A percentile compares a stretch with the other conserved stretches of the same genome.
These are phyloP conservation scores for Eulemur albifrons DNA, from an alignment of 2,797 vertebrate genomes.

Conservation along the genomic window DNA sequence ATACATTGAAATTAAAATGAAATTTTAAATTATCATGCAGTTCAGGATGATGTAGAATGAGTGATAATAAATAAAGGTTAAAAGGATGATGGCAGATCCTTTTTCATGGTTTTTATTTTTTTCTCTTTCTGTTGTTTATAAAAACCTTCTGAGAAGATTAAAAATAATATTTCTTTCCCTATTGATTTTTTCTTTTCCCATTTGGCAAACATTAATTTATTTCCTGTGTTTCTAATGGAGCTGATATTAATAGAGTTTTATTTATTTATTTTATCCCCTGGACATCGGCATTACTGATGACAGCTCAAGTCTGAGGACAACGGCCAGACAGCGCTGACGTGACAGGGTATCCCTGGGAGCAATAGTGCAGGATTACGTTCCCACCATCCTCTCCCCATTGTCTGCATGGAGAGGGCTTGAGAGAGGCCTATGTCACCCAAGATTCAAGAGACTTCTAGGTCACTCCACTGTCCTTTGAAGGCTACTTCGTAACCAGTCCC, in stretches of 20 bases:
- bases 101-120: conserved; percentile 85
- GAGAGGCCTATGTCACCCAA: neutral
- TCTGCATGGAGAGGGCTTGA: neutral
- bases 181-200: conserved; percentile 86
- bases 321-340: neutral
- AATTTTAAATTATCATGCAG: conserved; percentile 87
- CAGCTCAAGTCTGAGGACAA: fast-evolving
- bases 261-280: conserved; percentile 71
- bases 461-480: neutral
- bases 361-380: neutral
- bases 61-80: conserved; percentile 87
- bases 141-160: conserved; percentile 87
- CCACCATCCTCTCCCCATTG: neutral
- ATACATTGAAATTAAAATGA: conserved; percentile 87
- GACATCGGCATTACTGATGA: neutral
- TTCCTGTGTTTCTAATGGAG: conserved; percentile 84
- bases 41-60: conserved; percentile 83
- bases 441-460: neutral
- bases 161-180: conserved; percentile 88
- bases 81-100: conserved; percentile 85
- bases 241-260: conserved; percentile 79
- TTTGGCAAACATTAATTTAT: conserved; percentile 86
- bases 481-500: neutral
- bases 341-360: neutral
- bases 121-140: conserved; percentile 84